Conservation (phyloP, 2,888 invertebrate species). For the Xestia sexstrigata region DNA sequence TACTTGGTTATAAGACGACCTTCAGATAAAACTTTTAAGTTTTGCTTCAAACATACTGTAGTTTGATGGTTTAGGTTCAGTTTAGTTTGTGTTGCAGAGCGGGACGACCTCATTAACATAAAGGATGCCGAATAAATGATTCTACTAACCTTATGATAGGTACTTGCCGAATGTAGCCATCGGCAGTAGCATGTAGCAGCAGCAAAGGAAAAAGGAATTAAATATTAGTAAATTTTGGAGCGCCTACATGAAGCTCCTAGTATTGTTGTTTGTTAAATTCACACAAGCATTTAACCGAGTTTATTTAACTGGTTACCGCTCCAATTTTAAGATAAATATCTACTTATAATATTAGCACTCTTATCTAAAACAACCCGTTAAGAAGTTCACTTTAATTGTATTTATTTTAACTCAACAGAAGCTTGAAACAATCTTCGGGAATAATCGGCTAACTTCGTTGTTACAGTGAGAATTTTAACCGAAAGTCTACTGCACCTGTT, state of each 20-base stretch:
- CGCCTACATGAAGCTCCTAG: neutral
- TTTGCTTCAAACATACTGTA: slow-evolving; percentile 41
- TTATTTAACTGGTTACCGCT: neutral
- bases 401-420: slow-evolving; percentile 20
- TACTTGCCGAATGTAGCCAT: neutral
- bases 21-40: slow-evolving; percentile 32
- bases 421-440: slow-evolving; percentile 15
- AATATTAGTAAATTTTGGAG: neutral
- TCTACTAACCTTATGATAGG: slow-evolving; percentile 2
- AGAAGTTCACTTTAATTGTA: slow-evolving; percentile 20
- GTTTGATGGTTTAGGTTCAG: slow-evolving; percentile 59
- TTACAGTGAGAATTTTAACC: slow-evolving; percentile 12
- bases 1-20: neutral
- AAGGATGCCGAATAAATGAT: slow-evolving; percentile 39
- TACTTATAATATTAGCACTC: slow-evolving; percentile 6
- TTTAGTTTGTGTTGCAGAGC: slow-evolving; percentile 47
- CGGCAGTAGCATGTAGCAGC: too few species aligned
- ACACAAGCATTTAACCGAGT: neutral
- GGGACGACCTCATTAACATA: slow-evolving; percentile 45
- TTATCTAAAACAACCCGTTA: slow-evolving; percentile 2
- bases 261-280: neutral
- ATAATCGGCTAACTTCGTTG: slow-evolving; percentile 21
- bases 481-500: slow-evolving; percentile 10
- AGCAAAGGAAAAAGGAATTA: neutral
- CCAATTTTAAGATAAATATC: neutral